Conservation (phyloP, 2,888 invertebrate species). For the Drosophila sordidula region DNA sequence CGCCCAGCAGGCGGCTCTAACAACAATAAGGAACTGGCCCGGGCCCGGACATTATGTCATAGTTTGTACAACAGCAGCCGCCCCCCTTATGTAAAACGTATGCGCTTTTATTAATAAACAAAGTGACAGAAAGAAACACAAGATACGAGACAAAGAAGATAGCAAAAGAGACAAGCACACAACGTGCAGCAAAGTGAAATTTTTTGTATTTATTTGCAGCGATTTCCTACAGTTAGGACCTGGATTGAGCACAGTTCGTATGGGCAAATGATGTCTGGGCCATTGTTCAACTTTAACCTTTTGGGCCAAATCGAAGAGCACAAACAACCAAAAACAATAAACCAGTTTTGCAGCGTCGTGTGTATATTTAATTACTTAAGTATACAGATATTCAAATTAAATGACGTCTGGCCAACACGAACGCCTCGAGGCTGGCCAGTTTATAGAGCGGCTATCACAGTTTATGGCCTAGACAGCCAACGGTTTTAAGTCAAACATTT, state of each 20-base stretch:
- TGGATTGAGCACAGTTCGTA: constrained; percentile 23
- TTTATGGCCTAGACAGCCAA: constrained; percentile 73
- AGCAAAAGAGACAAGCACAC: background rate
- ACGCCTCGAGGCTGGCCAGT: constrained; percentile 53
- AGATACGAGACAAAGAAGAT: background rate
- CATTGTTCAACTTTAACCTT: constrained; percentile 68
- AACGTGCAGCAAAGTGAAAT: constrained; percentile 68
- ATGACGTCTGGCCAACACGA: constrained; percentile 18
- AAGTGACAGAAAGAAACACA: constrained; percentile 43
- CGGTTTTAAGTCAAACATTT: constrained; percentile 59
- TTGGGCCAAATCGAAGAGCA: constrained; percentile 29
- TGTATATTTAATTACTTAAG: constrained; percentile 12
- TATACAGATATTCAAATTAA: constrained; percentile 46
- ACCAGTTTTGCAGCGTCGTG: constrained; percentile 54
- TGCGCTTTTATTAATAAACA: constrained; percentile 75
- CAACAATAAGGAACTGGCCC: constrained; percentile 69
- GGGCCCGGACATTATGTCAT: constrained; percentile 73
- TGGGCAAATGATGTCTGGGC: constrained; percentile 10
- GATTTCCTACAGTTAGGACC: constrained; percentile 46
- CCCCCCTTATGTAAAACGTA: constrained; percentile 72
- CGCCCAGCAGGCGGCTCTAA: constrained; percentile 36
- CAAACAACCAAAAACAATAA: constrained; percentile 27
- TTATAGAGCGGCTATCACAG: constrained; percentile 53
- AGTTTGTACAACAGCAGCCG: constrained; percentile 51
- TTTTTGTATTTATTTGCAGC: constrained; percentile 52